Percentiles rank a stretch among this genome's conserved stretches.
Evolutionary conservation across 2,888 invertebrate genomes (phyloP).

Genomic region (Thecophora atra): DNA sequence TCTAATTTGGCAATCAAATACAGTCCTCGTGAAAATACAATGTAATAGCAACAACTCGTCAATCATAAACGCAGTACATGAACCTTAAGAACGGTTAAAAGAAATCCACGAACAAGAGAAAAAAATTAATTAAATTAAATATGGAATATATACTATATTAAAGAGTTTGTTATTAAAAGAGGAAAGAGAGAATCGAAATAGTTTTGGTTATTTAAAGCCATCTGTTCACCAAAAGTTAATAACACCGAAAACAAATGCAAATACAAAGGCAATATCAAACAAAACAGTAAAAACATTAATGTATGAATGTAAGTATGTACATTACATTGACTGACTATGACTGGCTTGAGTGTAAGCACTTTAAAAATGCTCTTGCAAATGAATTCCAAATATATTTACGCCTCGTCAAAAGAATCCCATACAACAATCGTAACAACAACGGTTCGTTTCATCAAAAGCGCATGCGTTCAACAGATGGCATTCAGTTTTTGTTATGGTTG

Average conservation of each 20-base stretch:
- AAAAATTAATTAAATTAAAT: not conserved
- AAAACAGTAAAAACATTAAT: no score
- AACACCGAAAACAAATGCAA: not conserved
- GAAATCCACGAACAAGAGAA: not conserved
- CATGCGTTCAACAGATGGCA: conserved; percentile 14
- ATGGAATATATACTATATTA: not conserved
- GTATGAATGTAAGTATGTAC: not conserved
- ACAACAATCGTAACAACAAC: not conserved
- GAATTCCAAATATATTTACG: not conserved
- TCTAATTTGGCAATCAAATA: conserved; percentile 50
- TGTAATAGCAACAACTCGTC: not conserved
- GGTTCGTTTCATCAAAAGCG: not conserved
- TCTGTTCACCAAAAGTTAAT: no score
- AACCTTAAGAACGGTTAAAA: not conserved
- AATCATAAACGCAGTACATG: not conserved
- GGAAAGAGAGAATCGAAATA: no score
- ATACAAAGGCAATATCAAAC: no score
- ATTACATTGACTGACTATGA: conserved; percentile 28
- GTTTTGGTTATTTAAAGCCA: no score
- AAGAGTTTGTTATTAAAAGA: no score
- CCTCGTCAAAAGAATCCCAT: not conserved
- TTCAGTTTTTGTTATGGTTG: not conserved
- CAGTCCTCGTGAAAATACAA: conserved; percentile 7
- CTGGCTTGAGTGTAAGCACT: conserved; percentile 11
- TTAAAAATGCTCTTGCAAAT: not conserved